These are phyloP conservation scores for Protomyctophum bolini DNA, from an alignment of 2,113 vertebrate genomes.

Conservation along the genomic window DNA sequence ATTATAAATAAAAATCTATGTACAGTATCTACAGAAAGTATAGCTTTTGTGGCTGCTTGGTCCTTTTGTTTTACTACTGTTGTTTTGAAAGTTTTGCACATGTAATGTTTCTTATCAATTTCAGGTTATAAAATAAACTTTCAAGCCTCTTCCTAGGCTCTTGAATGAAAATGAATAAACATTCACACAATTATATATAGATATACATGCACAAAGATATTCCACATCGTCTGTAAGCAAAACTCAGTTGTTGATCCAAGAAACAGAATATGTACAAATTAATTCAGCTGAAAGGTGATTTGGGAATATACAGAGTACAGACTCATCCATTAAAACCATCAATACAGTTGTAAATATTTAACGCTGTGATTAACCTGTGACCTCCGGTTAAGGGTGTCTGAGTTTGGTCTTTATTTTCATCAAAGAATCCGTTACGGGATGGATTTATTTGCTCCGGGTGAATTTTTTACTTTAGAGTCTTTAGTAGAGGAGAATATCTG, in stretches of 20 bases:
- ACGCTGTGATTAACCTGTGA: neutral
- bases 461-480: neutral
- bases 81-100: too few relatives aligned
- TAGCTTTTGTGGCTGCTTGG: too few relatives aligned
- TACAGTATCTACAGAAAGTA: too few relatives aligned
- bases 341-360: conserved; percentile 1
- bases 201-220: too few relatives aligned
- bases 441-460: neutral
- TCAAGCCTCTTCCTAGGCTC: too few relatives aligned
- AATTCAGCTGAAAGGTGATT: conserved; percentile 1
- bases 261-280: neutral
- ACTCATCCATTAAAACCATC: conserved; percentile 6
- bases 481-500: conserved; percentile 12
- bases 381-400: neutral
- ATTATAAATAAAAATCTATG: too few relatives aligned
- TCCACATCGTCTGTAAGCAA: too few relatives aligned
- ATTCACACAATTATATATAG: too few relatives aligned
- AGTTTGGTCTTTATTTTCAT: neutral
- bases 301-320: neutral
- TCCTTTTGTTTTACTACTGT: too few relatives aligned
- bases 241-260: neutral
- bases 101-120: too few relatives aligned
- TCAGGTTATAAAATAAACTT: too few relatives aligned
- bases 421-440: neutral
- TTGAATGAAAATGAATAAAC: too few relatives aligned